Base-by-base conservation (phyloP, 2,888 invertebrate species). In the Gandaritis pyraliata region DNA sequence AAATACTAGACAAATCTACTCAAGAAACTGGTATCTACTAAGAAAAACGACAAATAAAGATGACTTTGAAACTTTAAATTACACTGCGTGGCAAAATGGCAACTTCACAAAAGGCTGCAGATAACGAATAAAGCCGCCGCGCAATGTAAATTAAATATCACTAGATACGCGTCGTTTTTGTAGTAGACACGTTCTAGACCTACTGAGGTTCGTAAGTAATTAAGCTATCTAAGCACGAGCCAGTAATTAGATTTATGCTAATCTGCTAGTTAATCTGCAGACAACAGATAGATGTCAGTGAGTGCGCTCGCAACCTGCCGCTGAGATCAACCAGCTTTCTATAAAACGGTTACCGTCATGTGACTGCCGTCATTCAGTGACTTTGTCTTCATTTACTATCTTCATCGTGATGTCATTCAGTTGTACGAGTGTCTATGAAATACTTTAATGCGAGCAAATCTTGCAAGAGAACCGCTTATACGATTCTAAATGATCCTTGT, bases 211-310 rank as follows among this genome's bases (percentile, higher is more conserved):
- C 16, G 48, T 45, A 51, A 51, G 55, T 55, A 57, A 57, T 49
- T 43, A 57, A 50, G 57, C 50, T 46, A 46, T 47, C 50, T 18
- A 29, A 56, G 48, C 48, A 29, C 30, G 38, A 49, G 16, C 39
- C 51, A 45, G 54, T 60, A 60, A 60, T 60, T 60, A 61, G 61
- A 61, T 61, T 61, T 61, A 61, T 61, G 61, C 47, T 61, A 61
- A 61, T 61, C 61, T 36, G 13, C 39, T 36, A 46, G 51, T 56
- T 52, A 56, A 61, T 61, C 61, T 52, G 38, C 10, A 60, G 53
- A 51, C 55, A 56, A 56, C 51, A 51, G 50, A 61, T 47, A 50
- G 50, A 50, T 53, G 51, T 46, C 51, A 50, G 38, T 51, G 45
- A 47, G 29, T 29, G 33, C 18, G 41, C 36, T 33, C 18, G 46